Conservation (phyloP, 2,797 vertebrate genomes). For the Poeciliopsis infans region DNA sequence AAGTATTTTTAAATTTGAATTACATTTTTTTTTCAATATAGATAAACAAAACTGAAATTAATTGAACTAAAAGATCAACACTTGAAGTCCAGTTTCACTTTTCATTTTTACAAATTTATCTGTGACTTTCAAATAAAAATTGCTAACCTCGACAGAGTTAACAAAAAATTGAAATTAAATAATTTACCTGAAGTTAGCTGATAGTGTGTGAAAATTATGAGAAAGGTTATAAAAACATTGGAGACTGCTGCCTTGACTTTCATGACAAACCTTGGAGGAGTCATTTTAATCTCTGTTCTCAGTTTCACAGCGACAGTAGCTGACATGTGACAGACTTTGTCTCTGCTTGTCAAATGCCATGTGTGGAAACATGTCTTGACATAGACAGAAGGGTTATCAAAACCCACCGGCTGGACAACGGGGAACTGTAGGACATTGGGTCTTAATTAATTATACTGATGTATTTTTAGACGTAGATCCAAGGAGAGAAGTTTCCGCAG, state of each 20-base stretch:
- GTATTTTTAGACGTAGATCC: background rate
- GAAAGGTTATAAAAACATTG: background rate
- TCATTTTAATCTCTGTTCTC: constrained; percentile 9
- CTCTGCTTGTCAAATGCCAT: constrained; percentile 11
- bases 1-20: too few species aligned
- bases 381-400: constrained; percentile 15
- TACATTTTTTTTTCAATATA: background rate
- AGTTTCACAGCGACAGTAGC: constrained; percentile 7
- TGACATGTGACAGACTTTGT: constrained; percentile 9
- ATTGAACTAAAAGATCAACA: background rate
- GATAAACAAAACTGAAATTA: background rate
- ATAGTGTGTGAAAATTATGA: constrained; percentile 11
- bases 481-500: constrained; percentile 1
- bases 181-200: background rate
- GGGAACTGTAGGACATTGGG: constrained; percentile 11
- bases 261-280: background rate
- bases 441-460: constrained; percentile 30
- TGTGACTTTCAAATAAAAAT: background rate
- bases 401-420: constrained; percentile 20
- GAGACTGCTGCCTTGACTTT: background rate
- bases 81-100: background rate
- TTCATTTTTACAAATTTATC: background rate
- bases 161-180: background rate
- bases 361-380: constrained; percentile 20
- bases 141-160: background rate